Evolutionary conservation across 2,113 vertebrate species (phyloP).

Genomic region (Chionis minor): DNA sequence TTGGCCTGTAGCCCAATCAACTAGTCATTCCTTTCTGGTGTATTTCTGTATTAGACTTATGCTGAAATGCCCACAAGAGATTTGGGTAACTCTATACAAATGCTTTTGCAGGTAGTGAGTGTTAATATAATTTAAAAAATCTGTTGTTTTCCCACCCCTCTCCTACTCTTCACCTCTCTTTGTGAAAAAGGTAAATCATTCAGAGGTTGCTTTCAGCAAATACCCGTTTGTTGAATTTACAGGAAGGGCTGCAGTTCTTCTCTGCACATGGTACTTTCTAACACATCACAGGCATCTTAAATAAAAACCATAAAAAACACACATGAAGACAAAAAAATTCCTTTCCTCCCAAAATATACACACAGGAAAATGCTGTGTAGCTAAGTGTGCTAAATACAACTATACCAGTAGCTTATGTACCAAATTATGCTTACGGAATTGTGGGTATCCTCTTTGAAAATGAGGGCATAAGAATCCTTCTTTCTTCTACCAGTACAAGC

Average conservation of each 20-base stretch:
- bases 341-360: neutral
- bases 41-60: constrained; percentile 46
- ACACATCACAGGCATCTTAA: neutral
- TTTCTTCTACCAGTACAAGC: neutral
- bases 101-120: constrained; percentile 69
- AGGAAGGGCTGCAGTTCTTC: constrained; percentile 45
- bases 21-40: constrained; percentile 55
- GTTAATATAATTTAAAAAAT: constrained; percentile 71
- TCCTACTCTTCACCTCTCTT: constrained; percentile 46
- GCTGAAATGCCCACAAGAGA: constrained; percentile 68
- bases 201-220: constrained; percentile 44
- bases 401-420: neutral
- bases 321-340: constrained; percentile 9
- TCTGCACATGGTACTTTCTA: constrained; percentile 20
- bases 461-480: neutral
- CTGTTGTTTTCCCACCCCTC: constrained; percentile 53
- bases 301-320: neutral
- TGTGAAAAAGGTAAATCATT: constrained; percentile 64
- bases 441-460: neutral
- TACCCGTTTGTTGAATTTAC: constrained; percentile 43
- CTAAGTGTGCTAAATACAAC: neutral
- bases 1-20: constrained; percentile 55
- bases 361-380: neutral
- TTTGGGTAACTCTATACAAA: constrained; percentile 63
- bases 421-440: neutral